phyloP scores from a whole-genome alignment of 2,113 vertebrate genomes.

The Clinocottus analis region DNA sequence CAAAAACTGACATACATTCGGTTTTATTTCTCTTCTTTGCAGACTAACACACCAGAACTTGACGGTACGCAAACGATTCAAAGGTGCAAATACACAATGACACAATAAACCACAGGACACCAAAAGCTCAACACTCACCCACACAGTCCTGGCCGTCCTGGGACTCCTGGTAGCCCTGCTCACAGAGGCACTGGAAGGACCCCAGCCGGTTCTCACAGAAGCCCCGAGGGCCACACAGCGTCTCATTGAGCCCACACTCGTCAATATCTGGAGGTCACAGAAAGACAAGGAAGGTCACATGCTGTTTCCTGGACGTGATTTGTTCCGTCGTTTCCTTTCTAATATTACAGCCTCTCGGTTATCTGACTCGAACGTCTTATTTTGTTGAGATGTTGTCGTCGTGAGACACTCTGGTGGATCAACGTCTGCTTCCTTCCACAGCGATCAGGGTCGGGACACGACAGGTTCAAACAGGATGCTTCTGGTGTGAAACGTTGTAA shows the following conservation, averaged over 20 bases:
- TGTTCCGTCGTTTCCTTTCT: not conserved
- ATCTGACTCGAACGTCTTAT: too few species aligned
- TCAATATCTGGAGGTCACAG: slow-evolving; percentile 95
- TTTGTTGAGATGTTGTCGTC: not conserved
- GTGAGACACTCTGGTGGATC: not conserved
- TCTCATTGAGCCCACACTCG: slow-evolving; percentile 90
- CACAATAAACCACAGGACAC: not conserved
- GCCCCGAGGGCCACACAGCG: slow-evolving; percentile 88
- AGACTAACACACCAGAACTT: too few species aligned
- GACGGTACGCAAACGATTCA: too few species aligned
- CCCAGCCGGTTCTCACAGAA: slow-evolving; percentile 95
- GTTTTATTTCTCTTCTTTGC: too few species aligned
- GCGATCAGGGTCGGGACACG: too few species aligned
- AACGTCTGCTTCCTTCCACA: too few species aligned
- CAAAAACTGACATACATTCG: too few species aligned
- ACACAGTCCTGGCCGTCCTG: slow-evolving; percentile 88
- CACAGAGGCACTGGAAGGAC: slow-evolving; percentile 93
- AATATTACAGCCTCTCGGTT: not conserved
- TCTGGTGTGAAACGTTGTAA: not conserved
- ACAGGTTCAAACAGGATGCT: not conserved
- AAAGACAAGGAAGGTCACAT: too few species aligned
- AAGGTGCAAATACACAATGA: not conserved
- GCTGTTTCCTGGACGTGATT: too few species aligned
- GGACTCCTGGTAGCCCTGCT: slow-evolving; percentile 91
- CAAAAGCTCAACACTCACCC: slow-evolving; percentile 83